Conservation (phyloP, 2,113 vertebrate species). For the Castor canadensis region DNA sequence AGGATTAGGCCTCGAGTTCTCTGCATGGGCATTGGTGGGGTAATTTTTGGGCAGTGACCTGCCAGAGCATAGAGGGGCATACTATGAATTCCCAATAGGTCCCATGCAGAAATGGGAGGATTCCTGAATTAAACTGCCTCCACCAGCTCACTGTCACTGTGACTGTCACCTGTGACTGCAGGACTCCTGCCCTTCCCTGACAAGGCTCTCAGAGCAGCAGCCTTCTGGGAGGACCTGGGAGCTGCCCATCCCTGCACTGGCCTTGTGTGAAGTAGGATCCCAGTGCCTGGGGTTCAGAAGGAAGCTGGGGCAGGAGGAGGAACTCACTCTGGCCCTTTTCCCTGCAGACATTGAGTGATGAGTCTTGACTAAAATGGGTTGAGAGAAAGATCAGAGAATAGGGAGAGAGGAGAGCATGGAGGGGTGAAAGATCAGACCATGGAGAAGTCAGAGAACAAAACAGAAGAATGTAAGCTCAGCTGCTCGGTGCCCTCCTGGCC, state of each 20-base stretch:
- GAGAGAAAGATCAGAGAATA: conserved; percentile 56
- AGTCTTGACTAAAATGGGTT: conserved; percentile 36
- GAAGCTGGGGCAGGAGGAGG: background rate
- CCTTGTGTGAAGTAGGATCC: background rate
- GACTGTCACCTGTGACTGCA: background rate
- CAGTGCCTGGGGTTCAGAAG: background rate
- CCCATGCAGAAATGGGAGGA: no score
- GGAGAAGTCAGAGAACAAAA: conserved; percentile 59
- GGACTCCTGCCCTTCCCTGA: background rate
- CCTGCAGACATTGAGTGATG: background rate
- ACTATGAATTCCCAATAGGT: no score
- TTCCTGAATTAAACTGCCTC: no score
- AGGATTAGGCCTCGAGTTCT: background rate
- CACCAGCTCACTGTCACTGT: no score
- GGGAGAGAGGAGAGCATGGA: conserved; percentile 43
- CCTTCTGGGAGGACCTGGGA: fast-evolving
- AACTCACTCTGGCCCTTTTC: background rate
- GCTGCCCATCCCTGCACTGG: background rate
- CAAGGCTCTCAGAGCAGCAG: background rate
- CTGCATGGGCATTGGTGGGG: background rate
- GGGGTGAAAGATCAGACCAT: background rate
- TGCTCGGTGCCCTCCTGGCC: fast-evolving
- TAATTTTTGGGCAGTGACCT: background rate
- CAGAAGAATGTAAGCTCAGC: fast-evolving
- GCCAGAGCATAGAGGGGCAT: background rate